Conservation (phyloP, 2,888 invertebrate species). For the Diaperis boleti region DNA sequence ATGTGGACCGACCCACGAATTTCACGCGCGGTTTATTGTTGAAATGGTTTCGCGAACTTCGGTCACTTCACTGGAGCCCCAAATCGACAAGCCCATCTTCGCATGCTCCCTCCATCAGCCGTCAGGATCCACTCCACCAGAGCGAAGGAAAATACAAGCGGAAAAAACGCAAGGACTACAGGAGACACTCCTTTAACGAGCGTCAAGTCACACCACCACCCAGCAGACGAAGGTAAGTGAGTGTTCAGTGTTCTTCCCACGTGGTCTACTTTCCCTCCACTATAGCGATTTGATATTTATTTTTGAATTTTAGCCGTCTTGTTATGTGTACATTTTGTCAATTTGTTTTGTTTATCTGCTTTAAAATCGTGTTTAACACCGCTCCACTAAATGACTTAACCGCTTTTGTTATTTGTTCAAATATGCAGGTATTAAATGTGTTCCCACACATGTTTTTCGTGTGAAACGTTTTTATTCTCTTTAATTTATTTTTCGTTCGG, state of each 20-base stretch:
- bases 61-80: slow-evolving; percentile 38
- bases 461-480: slow-evolving; percentile 17
- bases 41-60: slow-evolving; percentile 52
- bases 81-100: slow-evolving; percentile 2
- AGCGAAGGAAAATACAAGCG: slow-evolving; percentile 49
- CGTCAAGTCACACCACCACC: slow-evolving; percentile 44
- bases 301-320: slow-evolving; percentile 9
- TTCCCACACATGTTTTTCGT: slow-evolving; percentile 36
- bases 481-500: neutral
- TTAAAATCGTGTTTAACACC: slow-evolving; percentile 39
- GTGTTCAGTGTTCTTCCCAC: slow-evolving; percentile 14
- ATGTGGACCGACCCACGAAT: slow-evolving; percentile 10
- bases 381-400: slow-evolving; percentile 29
- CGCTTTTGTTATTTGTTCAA: slow-evolving; percentile 33
- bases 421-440: slow-evolving; percentile 16
- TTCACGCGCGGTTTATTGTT: slow-evolving; percentile 40
- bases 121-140: slow-evolving; percentile 39
- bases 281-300: slow-evolving; percentile 19
- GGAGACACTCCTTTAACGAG: slow-evolving; percentile 54
- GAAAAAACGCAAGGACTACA: slow-evolving; percentile 45
- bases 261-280: slow-evolving; percentile 4
- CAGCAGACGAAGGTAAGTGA: slow-evolving; percentile 47
- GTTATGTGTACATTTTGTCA: slow-evolving; percentile 11
- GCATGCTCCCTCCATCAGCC: slow-evolving; percentile 1
- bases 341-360: slow-evolving; percentile 16